These are phyloP conservation scores for Tiphia femorata DNA, from an alignment of 2,888 invertebrate species.

Conservation along the genomic window DNA sequence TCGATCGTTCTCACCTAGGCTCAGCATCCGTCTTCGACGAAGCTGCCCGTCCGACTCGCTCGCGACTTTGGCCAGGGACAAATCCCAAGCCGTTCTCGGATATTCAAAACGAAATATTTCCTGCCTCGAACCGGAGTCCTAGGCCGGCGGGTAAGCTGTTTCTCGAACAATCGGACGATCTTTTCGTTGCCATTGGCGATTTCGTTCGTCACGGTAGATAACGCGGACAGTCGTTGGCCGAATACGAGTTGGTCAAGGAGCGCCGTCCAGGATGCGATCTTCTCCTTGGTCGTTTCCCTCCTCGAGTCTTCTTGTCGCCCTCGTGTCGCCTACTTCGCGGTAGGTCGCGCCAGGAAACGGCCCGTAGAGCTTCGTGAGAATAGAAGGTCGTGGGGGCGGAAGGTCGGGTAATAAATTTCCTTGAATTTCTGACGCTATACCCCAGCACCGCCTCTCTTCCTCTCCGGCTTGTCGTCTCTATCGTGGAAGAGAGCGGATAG, in stretches of 20 bases:
- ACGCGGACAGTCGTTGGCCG: constrained; percentile 9
- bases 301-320: constrained; percentile 5
- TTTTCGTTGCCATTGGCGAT: constrained; percentile 15
- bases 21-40: too few relatives aligned
- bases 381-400: constrained; percentile 38
- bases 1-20: too few relatives aligned
- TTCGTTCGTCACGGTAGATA: constrained; percentile 16
- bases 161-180: constrained; percentile 13
- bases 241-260: too few relatives aligned
- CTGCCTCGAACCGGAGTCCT: too few relatives aligned
- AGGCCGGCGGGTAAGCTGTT: too few relatives aligned
- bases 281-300: background rate
- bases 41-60: too few relatives aligned
- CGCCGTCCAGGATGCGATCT: background rate
- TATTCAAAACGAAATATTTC: too few relatives aligned
- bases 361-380: constrained; percentile 29
- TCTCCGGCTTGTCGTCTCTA: constrained; percentile 21
- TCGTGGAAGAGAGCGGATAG: constrained; percentile 33
- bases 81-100: too few relatives aligned
- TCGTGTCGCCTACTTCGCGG: constrained; percentile 18
- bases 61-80: too few relatives aligned
- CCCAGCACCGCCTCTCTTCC: constrained; percentile 12
- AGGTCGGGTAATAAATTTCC: constrained; percentile 47
- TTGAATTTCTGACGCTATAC: constrained; percentile 42
- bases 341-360: constrained; percentile 26